Percentiles rank a stretch among this genome's conserved stretches.
Conservation (phyloP, 2,797 vertebrate species). For the Gymnodraco acuticeps region DNA sequence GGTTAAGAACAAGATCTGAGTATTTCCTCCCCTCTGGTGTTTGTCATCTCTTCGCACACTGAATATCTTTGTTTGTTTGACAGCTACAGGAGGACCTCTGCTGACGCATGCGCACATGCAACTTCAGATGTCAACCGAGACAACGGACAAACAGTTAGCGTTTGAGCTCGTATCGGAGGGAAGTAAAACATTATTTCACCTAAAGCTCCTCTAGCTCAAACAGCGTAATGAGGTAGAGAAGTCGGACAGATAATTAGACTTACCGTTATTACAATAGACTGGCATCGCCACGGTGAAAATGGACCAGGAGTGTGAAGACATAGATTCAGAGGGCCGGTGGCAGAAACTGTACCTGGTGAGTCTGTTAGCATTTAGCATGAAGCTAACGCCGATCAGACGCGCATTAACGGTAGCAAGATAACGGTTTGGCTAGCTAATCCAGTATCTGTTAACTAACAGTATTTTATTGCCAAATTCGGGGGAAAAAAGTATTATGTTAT, state of each 20-base stretch:
- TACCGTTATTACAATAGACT: conserved; percentile 35
- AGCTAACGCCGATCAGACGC: conserved; percentile 63
- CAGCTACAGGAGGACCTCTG: conserved; percentile 35
- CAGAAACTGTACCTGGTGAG: conserved; percentile 93
- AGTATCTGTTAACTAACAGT: background rate
- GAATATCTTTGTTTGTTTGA: conserved; percentile 59
- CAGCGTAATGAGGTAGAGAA: conserved; percentile 79
- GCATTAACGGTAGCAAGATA: conserved; percentile 37
- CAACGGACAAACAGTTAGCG: conserved; percentile 65
- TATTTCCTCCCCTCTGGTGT: background rate
- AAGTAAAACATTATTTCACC: conserved; percentile 26
- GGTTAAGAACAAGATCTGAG: too few species aligned
- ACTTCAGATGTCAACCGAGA: conserved; percentile 62
- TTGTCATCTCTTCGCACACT: conserved; percentile 18
- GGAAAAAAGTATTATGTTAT: too few species aligned
- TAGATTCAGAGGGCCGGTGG: conserved; percentile 92
- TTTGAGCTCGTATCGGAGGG: conserved; percentile 33
- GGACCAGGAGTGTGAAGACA: conserved; percentile 91
- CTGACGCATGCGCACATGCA: conserved; percentile 67
- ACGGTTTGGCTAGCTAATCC: background rate
- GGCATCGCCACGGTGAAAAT: conserved; percentile 72
- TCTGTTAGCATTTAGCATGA: conserved; percentile 74
- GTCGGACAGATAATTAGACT: conserved; percentile 12
- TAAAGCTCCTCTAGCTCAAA: conserved; percentile 30
- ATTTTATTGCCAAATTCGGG: background rate